Conservation (phyloP, 2,888 invertebrate genomes). For the Agrotis puta region DNA sequence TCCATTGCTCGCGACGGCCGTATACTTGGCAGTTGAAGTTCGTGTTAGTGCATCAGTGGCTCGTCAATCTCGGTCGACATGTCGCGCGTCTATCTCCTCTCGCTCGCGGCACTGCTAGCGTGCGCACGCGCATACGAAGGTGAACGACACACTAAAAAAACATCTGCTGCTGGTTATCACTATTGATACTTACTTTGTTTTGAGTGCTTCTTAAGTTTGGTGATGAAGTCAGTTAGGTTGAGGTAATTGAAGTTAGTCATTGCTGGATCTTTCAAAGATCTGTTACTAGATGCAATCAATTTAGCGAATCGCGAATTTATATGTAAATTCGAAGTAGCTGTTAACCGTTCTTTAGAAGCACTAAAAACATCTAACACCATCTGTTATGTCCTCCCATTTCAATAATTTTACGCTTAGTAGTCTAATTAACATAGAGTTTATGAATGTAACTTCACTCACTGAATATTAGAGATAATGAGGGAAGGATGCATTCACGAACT, state of each 20-base stretch:
- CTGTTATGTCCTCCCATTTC: slow-evolving; percentile 71
- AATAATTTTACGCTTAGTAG: slow-evolving; percentile 73
- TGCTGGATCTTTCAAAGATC: background rate
- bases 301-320: background rate
- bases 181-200: slow-evolving; percentile 63
- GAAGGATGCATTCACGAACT: slow-evolving; percentile 70
- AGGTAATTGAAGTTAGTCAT: no score
- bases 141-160: slow-evolving; percentile 70
- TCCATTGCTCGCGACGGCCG: slow-evolving; percentile 36
- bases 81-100: slow-evolving; percentile 72
- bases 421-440: slow-evolving; percentile 76
- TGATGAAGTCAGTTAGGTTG: background rate
- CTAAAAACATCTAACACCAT: slow-evolving; percentile 71
- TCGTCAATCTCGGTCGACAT: slow-evolving; percentile 55
- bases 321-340: background rate
- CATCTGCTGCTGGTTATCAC: slow-evolving; percentile 67
- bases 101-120: slow-evolving; percentile 71
- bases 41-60: slow-evolving; percentile 16
- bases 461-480: slow-evolving; percentile 30
- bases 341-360: slow-evolving; percentile 57
- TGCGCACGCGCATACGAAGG: slow-evolving; percentile 77
- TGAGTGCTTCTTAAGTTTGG: slow-evolving; percentile 68
- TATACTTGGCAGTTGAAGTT: slow-evolving; percentile 7
- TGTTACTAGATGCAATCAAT: slow-evolving; percentile 2
- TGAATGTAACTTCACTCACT: slow-evolving; percentile 70